A percentile compares a stretch with the other conserved stretches of the same genome.
These are phyloP conservation scores for Crenuchus spilurus DNA, from an alignment of 2,797 vertebrate genomes.

Conservation along the genomic window DNA sequence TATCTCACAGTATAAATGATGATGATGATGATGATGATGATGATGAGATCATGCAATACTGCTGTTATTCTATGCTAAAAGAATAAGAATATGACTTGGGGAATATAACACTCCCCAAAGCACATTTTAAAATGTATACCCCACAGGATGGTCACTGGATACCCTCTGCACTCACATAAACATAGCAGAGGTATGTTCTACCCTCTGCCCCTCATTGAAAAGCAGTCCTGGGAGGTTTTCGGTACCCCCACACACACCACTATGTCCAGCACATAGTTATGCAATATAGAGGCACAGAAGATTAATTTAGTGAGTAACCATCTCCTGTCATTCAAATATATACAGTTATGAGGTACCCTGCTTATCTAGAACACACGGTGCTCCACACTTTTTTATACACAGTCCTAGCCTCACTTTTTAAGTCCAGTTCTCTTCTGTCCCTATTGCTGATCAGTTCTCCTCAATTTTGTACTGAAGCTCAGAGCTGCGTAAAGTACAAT, in stretches of 20 bases:
- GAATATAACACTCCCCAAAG: too few relatives aligned
- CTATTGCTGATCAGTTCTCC: neutral
- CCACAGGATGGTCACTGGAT: neutral
- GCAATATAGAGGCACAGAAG: conserved; percentile 10
- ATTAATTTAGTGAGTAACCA: conserved; percentile 26
- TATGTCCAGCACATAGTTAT: neutral
- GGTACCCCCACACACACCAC: neutral
- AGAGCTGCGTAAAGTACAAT: conserved; percentile 5
- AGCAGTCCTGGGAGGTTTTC: neutral
- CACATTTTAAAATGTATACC: conserved; percentile 25
- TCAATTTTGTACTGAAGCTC: neutral
- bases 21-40: too few relatives aligned
- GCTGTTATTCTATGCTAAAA: too few relatives aligned
- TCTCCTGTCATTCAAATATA: conserved; percentile 12
- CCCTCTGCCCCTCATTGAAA: conserved; percentile 20
- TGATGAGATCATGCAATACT: too few relatives aligned
- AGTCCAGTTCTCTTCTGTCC: conserved; percentile 9
- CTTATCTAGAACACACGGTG: neutral
- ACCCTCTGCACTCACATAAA: neutral
- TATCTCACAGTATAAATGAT: too few relatives aligned
- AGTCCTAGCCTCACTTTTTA: neutral
- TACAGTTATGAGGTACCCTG: conserved; percentile 8
- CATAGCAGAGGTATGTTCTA: neutral
- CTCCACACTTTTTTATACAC: conserved; percentile 14
- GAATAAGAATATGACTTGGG: too few relatives aligned